Evolutionary conservation across 2,797 vertebrate genomes (phyloP).

Genomic region (Coreius guichenoti): DNA sequence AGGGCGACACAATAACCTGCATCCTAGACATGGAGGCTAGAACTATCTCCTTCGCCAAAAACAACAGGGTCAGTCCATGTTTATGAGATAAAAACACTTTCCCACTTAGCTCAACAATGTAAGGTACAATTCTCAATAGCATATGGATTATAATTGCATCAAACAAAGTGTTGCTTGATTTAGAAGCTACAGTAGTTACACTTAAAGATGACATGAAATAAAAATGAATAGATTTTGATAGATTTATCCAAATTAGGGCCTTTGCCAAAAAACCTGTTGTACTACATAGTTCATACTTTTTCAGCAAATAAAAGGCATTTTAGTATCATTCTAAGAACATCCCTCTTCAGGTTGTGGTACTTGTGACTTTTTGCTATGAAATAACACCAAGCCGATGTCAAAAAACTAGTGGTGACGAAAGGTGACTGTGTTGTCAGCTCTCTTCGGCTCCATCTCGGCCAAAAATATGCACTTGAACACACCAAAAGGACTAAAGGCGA

Average conservation of each 20-base stretch:
- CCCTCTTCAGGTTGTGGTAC: no score
- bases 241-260: neutral
- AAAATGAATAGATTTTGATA: neutral
- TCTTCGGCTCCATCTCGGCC: no score
- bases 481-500: no score
- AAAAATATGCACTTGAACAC: no score
- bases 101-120: neutral
- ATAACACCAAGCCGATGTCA: no score
- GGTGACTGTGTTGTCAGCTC: no score
- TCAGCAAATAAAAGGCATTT: no score
- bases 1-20: slow-evolving; percentile 85
- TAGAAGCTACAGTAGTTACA: neutral
- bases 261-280: no score
- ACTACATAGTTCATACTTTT: no score
- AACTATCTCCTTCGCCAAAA: slow-evolving; percentile 84
- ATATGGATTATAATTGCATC: neutral
- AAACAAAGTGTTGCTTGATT: neutral
- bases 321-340: no score
- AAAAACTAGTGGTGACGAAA: no score
- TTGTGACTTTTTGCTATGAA: no score
- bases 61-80: slow-evolving; percentile 77
- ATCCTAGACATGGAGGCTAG: slow-evolving; percentile 86
- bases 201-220: neutral
- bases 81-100: neutral
- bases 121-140: neutral